These are phyloP conservation scores for Nicator chloris DNA, from an alignment of 2,113 vertebrate genomes.

Conservation along the genomic window DNA sequence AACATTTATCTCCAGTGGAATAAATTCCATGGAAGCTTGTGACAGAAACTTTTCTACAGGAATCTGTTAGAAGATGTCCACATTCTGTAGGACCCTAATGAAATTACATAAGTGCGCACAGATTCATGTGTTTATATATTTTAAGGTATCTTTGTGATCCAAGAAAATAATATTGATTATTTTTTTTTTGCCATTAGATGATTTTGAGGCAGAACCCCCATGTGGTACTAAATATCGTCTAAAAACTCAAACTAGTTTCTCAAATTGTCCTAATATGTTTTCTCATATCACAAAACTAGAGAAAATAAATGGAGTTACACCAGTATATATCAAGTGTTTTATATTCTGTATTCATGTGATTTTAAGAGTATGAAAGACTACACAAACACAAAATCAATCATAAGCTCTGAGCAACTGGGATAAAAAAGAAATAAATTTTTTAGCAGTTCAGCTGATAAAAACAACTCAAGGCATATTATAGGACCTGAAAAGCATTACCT, in stretches of 20 bases:
- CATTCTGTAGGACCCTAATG: not conserved
- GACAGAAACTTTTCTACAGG: not conserved
- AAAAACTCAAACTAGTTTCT: not conserved
- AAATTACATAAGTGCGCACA: not conserved
- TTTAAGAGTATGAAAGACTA: not conserved
- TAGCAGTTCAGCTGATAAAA: not conserved
- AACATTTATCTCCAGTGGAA: not conserved
- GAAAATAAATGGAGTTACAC: not conserved
- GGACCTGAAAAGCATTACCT: not conserved
- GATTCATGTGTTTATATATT: not conserved
- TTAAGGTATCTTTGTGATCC: not conserved
- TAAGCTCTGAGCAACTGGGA: not conserved
- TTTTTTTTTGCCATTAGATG: not conserved
- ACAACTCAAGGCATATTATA: not conserved
- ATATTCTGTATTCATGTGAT: not conserved
- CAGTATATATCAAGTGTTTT: not conserved
- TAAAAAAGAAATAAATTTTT: not conserved
- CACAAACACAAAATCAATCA: not conserved
- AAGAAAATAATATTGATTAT: not conserved
- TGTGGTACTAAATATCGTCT: not conserved
- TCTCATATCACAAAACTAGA: not conserved
- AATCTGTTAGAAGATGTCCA: not conserved
- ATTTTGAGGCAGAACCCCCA: not conserved
- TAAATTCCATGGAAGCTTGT: not conserved
- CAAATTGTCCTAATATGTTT: not conserved